phyloP scores from a whole-genome alignment of 2,888 invertebrate genomes.

The Bibio marci region DNA sequence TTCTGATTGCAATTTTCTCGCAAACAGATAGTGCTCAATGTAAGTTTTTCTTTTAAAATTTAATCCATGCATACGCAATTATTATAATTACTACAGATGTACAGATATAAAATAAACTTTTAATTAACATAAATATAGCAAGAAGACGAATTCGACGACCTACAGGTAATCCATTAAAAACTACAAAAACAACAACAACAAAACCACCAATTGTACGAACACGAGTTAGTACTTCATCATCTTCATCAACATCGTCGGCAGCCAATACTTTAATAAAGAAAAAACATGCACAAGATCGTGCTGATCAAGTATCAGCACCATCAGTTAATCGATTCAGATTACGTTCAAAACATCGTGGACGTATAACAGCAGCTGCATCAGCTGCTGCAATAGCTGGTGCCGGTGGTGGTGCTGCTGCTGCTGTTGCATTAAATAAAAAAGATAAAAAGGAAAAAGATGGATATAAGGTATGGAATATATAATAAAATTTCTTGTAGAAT shows the following conservation, averaged over 20 bases:
- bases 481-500: not conserved
- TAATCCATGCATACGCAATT: too few relatives aligned
- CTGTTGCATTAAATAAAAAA: conserved; percentile 37
- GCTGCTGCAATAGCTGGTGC: conserved; percentile 46
- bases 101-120: not conserved
- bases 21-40: conserved; percentile 39
- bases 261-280: conserved; percentile 23
- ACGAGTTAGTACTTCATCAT: conserved; percentile 18
- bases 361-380: conserved; percentile 17
- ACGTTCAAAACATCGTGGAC: conserved; percentile 35
- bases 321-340: conserved; percentile 45
- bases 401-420: conserved; percentile 27
- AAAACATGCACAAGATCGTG: conserved; percentile 16
- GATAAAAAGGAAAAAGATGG: conserved; percentile 49
- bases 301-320: conserved; percentile 12
- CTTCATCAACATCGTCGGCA: conserved; percentile 38
- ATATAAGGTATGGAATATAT: conserved; percentile 36
- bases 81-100: too few relatives aligned
- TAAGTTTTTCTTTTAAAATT: conserved; percentile 26
- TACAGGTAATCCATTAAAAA: conserved; percentile 10
- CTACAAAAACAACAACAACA: conserved; percentile 9
- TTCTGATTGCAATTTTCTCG: conserved; percentile 37
- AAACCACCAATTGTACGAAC: conserved; percentile 2
- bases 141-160: conserved; percentile 25
- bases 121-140: conserved; percentile 16